Evolutionary conservation across 2,888 invertebrate species (phyloP).

Genomic region (Drosophila quinaria): DNA sequence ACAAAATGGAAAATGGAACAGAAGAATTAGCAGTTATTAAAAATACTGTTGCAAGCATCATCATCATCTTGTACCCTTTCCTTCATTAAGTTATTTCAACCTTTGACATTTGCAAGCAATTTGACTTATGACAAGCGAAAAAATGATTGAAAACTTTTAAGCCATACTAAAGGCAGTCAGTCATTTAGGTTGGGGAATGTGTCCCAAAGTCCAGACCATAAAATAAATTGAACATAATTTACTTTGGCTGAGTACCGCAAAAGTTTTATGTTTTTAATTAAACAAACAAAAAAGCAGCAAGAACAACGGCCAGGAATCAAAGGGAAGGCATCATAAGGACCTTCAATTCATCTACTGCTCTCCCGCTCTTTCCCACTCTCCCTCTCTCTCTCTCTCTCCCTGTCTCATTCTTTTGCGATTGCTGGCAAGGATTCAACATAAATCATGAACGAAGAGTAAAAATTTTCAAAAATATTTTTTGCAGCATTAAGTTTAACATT

Average conservation of each 20-base stretch:
- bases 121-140: conserved; percentile 17
- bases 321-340: conserved; percentile 55
- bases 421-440: conserved; percentile 54
- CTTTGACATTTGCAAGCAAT: conserved; percentile 13
- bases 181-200: conserved; percentile 1
- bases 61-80: background rate
- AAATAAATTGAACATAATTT: conserved; percentile 77
- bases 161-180: conserved; percentile 11
- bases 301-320: conserved; percentile 49
- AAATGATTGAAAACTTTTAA: conserved; percentile 24
- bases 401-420: conserved; percentile 8
- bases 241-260: conserved; percentile 68
- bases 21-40: background rate
- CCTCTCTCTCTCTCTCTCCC: background rate
- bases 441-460: conserved; percentile 62
- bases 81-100: background rate
- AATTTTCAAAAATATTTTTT: conserved; percentile 68
- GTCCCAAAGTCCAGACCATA: conserved; percentile 40
- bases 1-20: background rate
- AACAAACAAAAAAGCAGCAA: conserved; percentile 62
- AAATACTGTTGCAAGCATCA: background rate
- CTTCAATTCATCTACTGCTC: conserved; percentile 51
- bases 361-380: background rate
- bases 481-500: conserved; percentile 65
- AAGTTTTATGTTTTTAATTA: conserved; percentile 75